Evolutionary conservation across 2,113 vertebrate genomes (phyloP), one percentile per base, ranked within the genome.

Genomic region (Lophotis ruficrista): DNA sequence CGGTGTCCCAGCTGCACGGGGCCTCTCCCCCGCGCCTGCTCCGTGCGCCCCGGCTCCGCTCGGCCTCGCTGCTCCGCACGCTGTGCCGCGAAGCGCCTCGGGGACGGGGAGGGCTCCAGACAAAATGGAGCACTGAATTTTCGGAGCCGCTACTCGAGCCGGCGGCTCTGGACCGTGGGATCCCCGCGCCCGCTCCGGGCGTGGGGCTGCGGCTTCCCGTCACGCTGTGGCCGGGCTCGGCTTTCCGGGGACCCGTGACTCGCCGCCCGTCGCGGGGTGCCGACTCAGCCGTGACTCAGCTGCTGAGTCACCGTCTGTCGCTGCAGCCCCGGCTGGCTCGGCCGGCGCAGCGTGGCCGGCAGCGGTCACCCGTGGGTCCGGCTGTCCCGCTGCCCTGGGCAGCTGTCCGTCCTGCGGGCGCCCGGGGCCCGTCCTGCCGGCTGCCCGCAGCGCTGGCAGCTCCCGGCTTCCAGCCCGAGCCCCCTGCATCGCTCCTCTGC

Each of bases 241-340:
- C 90, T 75, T 85, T 77, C 79, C 23, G 13, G 83, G 92, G 43
- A 53, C 92, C 87, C 6, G 75, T 96, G 94, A 93, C 85, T 93
- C 93, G 80, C 66, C 47, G 93, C 41, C 89, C 1, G 3, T 85
- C 75, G 51, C 6, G 64, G 95, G 93, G 80, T 93, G 84, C 91
- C 2, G 84, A 87, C 93, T 94, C 95, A 93, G 91, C 91, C 37
- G 1, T 96, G 95, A 96, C 94, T 97, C 95, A 96, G 95, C 95
- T 94, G 94, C 96, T 96, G 93, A 95, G 87, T 96, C 96, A 96
- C 94, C 6, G 61, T 85, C 96, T 93, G 90, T 72, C 88, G 69
- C 17, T 14, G 57, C 7, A 1, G 80, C 38, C 43, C 71, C 5
- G 6, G 47, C 88, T 51, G 79, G 33, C 86, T 86, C 72, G 9